phyloP scores from a whole-genome alignment of 1,140 invertebrate species.

The Meloidogyne floridensis region DNA sequence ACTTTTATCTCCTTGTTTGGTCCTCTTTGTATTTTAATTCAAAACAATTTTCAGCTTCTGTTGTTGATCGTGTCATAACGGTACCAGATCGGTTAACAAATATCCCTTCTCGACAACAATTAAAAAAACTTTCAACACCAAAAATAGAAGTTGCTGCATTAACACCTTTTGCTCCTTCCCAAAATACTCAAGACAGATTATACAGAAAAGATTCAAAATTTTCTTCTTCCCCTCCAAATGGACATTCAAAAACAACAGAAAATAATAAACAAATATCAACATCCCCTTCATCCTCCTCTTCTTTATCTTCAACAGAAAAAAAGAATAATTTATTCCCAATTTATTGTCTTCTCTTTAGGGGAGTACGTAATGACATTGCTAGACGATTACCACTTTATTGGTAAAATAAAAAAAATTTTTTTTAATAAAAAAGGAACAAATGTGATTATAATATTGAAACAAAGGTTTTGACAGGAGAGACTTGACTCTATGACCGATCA shows the following conservation, averaged over 20 bases:
- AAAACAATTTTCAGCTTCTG: too few species aligned
- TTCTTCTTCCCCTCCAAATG: background rate
- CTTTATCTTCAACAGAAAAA: slow-evolving; percentile 18
- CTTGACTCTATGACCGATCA: too few species aligned
- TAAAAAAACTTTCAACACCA: background rate
- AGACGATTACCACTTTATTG: slow-evolving; percentile 78
- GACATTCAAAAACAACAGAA: background rate
- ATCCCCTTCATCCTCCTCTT: background rate
- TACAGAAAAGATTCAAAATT: slow-evolving; percentile 10
- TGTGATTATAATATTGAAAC: too few species aligned
- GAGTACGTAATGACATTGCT: slow-evolving; percentile 66
- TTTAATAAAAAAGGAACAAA: too few species aligned
- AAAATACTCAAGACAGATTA: background rate
- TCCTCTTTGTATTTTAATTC: too few species aligned
- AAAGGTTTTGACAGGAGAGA: too few species aligned
- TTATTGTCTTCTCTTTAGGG: slow-evolving; percentile 60
- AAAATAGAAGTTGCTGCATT: slow-evolving; percentile 2
- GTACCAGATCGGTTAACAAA: too few species aligned
- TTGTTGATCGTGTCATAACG: too few species aligned
- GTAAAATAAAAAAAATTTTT: background rate
- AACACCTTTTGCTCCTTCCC: slow-evolving; percentile 1
- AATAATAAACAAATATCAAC: background rate
- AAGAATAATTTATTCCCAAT: slow-evolving; percentile 4
- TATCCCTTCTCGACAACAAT: background rate
- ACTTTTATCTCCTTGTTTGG: too few species aligned